phyloP scores from a whole-genome alignment of 2,888 invertebrate genomes.

The Tortricodes alternella region DNA sequence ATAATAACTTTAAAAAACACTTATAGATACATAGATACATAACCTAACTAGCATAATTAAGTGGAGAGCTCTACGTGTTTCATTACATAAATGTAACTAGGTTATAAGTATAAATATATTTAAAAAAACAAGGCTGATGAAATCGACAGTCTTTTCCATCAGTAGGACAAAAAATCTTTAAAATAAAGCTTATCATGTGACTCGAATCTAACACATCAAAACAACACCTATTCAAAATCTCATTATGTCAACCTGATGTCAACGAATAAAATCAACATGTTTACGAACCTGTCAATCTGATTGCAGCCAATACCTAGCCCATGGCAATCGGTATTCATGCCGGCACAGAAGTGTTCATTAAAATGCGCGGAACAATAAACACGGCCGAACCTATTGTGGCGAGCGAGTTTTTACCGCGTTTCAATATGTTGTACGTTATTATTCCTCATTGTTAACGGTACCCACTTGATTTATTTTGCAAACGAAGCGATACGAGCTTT shows the following conservation, averaged over 20 bases:
- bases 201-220: no score
- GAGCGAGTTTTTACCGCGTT: slow-evolving; percentile 67
- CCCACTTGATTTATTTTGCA: slow-evolving; percentile 22
- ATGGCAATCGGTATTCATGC: slow-evolving; percentile 70
- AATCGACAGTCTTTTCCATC: no score
- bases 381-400: slow-evolving; percentile 62
- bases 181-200: background rate
- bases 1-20: no score
- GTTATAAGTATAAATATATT: no score
- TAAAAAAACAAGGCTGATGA: no score
- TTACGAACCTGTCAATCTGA: slow-evolving; percentile 34
- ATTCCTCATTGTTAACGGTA: slow-evolving; percentile 55
- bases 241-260: no score
- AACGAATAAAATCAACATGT: slow-evolving; percentile 36
- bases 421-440: slow-evolving; percentile 69
- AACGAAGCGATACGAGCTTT: no score
- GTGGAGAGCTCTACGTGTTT: no score
- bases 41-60: no score
- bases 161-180: background rate
- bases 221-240: background rate
- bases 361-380: slow-evolving; percentile 76
- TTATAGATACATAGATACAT: no score
- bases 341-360: slow-evolving; percentile 67
- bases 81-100: no score
- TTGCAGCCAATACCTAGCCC: slow-evolving; percentile 2